Conservation (phyloP, 2,797 vertebrate species). For the Enteromius paludinosus region DNA sequence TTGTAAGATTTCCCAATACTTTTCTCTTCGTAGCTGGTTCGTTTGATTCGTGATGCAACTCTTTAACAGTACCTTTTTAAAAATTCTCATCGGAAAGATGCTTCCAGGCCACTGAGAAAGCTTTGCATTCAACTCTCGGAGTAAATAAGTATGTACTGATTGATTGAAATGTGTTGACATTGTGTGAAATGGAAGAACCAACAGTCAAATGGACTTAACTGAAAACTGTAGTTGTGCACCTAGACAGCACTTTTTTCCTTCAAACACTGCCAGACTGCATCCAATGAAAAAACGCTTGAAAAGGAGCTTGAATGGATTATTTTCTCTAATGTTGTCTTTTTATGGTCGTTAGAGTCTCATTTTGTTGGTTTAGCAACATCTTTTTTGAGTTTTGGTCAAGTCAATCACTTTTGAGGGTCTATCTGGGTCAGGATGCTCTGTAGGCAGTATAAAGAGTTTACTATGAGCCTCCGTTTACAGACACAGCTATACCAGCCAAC, state of each 20-base stretch:
- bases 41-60: too few relatives aligned
- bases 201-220: not conserved
- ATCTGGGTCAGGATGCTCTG: slow-evolving; percentile 1
- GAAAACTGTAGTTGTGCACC: not conserved
- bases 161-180: not conserved
- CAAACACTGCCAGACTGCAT: not conserved
- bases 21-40: not conserved
- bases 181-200: not conserved
- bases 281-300: not conserved
- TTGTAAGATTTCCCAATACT: not conserved
- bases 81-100: not conserved
- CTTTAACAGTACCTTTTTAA: not conserved
- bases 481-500: not conserved
- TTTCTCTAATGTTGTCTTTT: not conserved
- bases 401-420: slow-evolving; percentile 5
- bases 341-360: not conserved
- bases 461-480: slow-evolving; percentile 7
- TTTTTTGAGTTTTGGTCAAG: not conserved
- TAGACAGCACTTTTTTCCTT: not conserved
- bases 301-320: not conserved
- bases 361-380: not conserved
- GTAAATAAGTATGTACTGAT: not conserved
- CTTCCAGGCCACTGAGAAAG: not conserved
- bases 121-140: not conserved
- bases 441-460: slow-evolving; percentile 18